phyloP scores from a whole-genome alignment of 2,888 invertebrate species.

The Sarcophaga carnaria region DNA sequence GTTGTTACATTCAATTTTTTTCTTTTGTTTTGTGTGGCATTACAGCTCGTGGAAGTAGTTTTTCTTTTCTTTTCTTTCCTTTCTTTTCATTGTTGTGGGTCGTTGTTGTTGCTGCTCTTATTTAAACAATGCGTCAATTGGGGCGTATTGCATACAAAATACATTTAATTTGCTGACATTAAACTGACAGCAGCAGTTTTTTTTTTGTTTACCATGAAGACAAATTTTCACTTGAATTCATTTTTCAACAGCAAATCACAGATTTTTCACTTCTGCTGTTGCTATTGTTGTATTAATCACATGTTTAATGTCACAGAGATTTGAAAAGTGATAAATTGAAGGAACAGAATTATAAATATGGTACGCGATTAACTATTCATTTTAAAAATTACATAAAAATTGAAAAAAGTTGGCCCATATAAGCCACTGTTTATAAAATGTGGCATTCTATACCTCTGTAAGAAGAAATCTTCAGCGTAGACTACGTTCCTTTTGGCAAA shows the following conservation, averaged over 20 bases:
- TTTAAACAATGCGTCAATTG: constrained; percentile 67
- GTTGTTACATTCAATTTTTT: constrained; percentile 39
- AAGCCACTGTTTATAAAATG: no score
- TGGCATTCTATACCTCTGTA: no score
- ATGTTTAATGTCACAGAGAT: constrained; percentile 54
- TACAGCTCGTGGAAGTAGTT: constrained; percentile 10
- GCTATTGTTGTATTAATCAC: constrained; percentile 51
- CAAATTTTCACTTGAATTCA: constrained; percentile 62
- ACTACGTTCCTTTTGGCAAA: no score
- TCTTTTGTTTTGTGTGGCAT: constrained; percentile 32
- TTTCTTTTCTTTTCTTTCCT: not conserved
- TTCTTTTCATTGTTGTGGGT: not conserved
- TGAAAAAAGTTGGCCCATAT: no score
- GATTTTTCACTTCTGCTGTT: constrained; percentile 16
- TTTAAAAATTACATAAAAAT: no score
- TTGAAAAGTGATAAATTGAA: not conserved
- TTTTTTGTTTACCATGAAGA: constrained; percentile 29
- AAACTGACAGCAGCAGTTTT: constrained; percentile 64
- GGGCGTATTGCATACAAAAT: constrained; percentile 71
- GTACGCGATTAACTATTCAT: no score
- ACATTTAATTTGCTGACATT: constrained; percentile 71
- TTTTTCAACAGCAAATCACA: constrained; percentile 22
- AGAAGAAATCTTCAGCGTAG: no score
- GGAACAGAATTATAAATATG: no score
- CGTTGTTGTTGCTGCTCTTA: constrained; percentile 4